A percentile compares a stretch with the other conserved stretches of the same genome.
These are phyloP conservation scores for Hystrix cristata DNA, from an alignment of 2,113 vertebrate genomes.

Conservation along the genomic window DNA sequence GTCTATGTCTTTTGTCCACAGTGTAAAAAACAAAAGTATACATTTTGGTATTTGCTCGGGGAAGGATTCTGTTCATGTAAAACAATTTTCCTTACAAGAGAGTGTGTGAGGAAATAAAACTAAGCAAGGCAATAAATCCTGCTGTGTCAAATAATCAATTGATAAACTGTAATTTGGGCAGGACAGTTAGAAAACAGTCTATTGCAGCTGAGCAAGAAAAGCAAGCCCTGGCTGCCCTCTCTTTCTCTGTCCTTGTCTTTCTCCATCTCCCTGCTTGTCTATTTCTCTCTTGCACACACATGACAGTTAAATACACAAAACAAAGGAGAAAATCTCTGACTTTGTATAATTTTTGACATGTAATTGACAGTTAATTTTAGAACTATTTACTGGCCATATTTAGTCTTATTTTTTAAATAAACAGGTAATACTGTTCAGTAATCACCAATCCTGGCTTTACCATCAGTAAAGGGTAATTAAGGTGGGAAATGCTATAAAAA, in stretches of 20 bases:
- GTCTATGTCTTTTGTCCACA: background rate
- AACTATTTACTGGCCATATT: background rate
- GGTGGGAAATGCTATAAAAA: background rate
- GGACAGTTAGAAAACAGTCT: background rate
- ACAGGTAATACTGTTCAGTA: background rate
- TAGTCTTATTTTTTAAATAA: background rate
- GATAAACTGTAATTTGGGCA: background rate
- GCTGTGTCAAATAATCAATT: conserved; percentile 14
- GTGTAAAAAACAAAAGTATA: conserved; percentile 67
- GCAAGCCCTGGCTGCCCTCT: fast-evolving
- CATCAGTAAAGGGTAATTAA: background rate
- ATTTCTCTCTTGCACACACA: background rate
- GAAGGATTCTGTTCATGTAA: conserved; percentile 58
- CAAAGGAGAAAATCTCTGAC: background rate
- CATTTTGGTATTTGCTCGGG: background rate
- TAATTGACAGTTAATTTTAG: conserved; percentile 8
- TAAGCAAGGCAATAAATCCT: background rate
- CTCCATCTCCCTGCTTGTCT: background rate
- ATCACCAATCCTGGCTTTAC: background rate
- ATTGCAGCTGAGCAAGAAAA: background rate
- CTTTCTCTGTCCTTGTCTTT: background rate
- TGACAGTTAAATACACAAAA: background rate
- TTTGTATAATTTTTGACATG: conserved; percentile 6
- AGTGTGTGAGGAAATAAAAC: background rate
- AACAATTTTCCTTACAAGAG: conserved; percentile 30